Evolutionary conservation across 2,888 invertebrate species (phyloP), one percentile per base, ranked within the genome.

Genomic region (Steromphala cineraria): DNA sequence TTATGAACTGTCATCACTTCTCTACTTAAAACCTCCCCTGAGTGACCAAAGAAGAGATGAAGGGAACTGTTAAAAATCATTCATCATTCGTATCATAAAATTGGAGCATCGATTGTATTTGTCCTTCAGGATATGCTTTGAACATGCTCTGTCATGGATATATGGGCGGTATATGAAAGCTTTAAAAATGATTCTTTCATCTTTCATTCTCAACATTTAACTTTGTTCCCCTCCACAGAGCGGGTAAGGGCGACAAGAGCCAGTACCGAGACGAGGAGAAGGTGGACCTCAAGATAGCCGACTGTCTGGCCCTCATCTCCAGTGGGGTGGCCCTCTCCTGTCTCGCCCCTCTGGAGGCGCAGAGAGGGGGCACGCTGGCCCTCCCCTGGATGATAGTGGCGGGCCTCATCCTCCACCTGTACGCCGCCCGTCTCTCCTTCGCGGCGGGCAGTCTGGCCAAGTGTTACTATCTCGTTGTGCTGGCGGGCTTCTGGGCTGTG

Each of bases 401-500:
- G 13, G 89, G 89, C 13, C 82, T 87, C 2, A 77, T 88, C 55
- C 79, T 87, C 0, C 86, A 87, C 78, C 74, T 87, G 13, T 87
- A 85, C 56, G 82, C 84, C 1, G 84, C 84, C 10, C 81, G 89
- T 15, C 80, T 87, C 15, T 85, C 88, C 13, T 89, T 85, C 81
- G 84, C 87, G 21, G 80, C 85, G 0, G 87, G 87, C 3, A 86
- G 86, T 67, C 75, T 89, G 28, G 85, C 87, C 31, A 85, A 87
- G 40, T 79, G 82, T n/a, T 88, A 87, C 78, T 77, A 82, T 19
- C 67, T 80, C 53, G 10, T 85, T 10, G 84, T 85, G 13, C 76
- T 86, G 31, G 84, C 83, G 13, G 75, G 82, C 13, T 82, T 86
- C 67, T 89, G 87, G 87, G 67, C 81, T 13, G 67, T 86, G 8